phyloP scores from a whole-genome alignment of 2,888 invertebrate species.

The Alsophila aescularia region DNA sequence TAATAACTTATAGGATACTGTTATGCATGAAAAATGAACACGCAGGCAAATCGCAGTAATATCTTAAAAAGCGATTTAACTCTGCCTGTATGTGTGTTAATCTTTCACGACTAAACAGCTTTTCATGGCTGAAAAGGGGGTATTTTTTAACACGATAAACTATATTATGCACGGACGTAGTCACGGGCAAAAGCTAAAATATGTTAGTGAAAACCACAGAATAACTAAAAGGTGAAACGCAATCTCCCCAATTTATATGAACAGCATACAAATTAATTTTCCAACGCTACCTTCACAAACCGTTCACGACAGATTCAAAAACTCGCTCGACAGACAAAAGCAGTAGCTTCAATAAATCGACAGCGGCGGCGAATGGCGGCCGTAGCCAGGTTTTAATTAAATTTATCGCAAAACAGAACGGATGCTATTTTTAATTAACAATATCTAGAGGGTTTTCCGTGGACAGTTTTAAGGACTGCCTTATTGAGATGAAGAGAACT shows the following conservation, averaged over 20 bases:
- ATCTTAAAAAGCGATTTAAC: too few relatives aligned
- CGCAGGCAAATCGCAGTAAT: too few relatives aligned
- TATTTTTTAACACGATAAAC: too few relatives aligned
- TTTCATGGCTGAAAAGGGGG: too few relatives aligned
- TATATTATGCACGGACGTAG: too few relatives aligned
- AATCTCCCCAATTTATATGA: background rate
- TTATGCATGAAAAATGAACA: too few relatives aligned
- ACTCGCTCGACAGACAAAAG: slow-evolving; percentile 14
- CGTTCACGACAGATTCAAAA: background rate
- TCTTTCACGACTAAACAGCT: too few relatives aligned
- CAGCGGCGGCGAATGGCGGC: slow-evolving; percentile 25
- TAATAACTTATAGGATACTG: too few relatives aligned
- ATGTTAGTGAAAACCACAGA: too few relatives aligned
- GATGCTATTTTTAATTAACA: slow-evolving; percentile 56
- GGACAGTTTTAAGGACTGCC: slow-evolving; percentile 32
- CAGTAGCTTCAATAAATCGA: slow-evolving; percentile 31
- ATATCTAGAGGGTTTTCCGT: slow-evolving; percentile 37
- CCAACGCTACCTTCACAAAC: too few relatives aligned
- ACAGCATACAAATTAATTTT: background rate
- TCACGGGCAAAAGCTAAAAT: too few relatives aligned
- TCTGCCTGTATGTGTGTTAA: too few relatives aligned
- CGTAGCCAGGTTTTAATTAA: slow-evolving; percentile 55
- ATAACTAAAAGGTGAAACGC: background rate
- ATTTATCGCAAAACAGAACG: slow-evolving; percentile 53
- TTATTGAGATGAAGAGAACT: slow-evolving; percentile 19